phyloP scores from a whole-genome alignment of 2,797 vertebrate genomes.

The Cyclopterus lumpus region DNA sequence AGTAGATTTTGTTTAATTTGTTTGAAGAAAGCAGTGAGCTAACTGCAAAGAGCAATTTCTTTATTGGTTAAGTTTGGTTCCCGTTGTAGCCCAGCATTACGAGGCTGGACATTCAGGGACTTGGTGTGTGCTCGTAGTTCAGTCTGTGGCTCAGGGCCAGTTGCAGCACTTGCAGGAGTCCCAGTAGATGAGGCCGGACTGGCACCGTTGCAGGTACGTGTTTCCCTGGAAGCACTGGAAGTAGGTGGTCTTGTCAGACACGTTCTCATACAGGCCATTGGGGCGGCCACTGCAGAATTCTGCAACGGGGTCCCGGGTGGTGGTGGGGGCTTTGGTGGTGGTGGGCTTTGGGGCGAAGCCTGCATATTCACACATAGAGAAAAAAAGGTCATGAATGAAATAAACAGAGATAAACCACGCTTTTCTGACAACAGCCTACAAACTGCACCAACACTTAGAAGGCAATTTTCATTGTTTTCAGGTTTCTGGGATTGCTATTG shows the following conservation, averaged over 20 bases:
- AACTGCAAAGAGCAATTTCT: background rate
- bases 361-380: conserved; percentile 23
- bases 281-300: conserved; percentile 77
- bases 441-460: background rate
- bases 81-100: background rate
- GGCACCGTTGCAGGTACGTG: conserved; percentile 82
- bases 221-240: conserved; percentile 82
- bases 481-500: background rate
- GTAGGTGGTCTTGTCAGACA: conserved; percentile 70
- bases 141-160: conserved; percentile 68
- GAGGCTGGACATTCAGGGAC: background rate
- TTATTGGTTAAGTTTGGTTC: background rate
- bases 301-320: conserved; percentile 73
- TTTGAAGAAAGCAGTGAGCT: background rate
- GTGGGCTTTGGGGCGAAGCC: conserved; percentile 83
- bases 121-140: background rate
- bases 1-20: conserved; percentile 12
- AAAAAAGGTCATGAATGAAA: background rate
- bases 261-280: conserved; percentile 79
- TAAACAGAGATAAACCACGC: background rate
- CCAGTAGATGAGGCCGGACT: conserved; percentile 79
- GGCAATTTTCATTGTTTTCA: background rate
- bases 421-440: background rate
- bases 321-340: conserved; percentile 75
- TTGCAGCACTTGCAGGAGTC: conserved; percentile 85